Evolutionary conservation across 2,888 invertebrate species (phyloP).

Genomic region (Clusia tigrina): DNA sequence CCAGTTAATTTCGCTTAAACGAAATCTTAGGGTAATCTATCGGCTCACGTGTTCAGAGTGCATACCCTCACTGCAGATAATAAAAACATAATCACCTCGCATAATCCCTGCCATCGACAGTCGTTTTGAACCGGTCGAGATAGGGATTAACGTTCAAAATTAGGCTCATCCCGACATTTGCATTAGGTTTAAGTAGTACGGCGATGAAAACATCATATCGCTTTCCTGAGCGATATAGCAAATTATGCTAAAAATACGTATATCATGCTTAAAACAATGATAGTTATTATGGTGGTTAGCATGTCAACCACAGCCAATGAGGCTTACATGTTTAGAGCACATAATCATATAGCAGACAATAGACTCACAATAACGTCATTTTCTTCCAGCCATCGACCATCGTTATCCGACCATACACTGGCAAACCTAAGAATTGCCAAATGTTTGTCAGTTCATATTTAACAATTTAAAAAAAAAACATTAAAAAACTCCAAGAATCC

Average conservation of each 20-base stretch:
- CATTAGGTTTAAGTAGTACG: neutral
- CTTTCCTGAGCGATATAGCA: neutral
- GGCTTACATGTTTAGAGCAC: too few species aligned
- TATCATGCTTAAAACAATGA: conserved; percentile 44
- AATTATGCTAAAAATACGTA: neutral
- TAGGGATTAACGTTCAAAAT: conserved; percentile 7
- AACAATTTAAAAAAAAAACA: too few species aligned
- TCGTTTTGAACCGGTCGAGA: conserved; percentile 5
- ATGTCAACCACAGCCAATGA: too few species aligned
- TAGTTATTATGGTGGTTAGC: conserved; percentile 55
- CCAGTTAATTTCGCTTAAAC: conserved; percentile 35
- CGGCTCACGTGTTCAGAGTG: neutral
- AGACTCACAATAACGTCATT: too few species aligned
- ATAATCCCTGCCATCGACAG: conserved; percentile 14
- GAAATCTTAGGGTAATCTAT: conserved; percentile 8
- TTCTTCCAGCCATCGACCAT: too few species aligned
- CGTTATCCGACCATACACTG: too few species aligned
- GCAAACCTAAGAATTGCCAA: too few species aligned
- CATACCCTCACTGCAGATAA: conserved; percentile 38
- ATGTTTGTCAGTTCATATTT: too few species aligned
- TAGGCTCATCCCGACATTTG: conserved; percentile 12
- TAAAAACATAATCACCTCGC: conserved; percentile 55
- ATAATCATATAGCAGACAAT: too few species aligned
- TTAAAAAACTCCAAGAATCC: too few species aligned
- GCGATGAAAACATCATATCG: neutral